phyloP scores from a whole-genome alignment of 2,797 vertebrate species.

The Myotis findleyi region DNA sequence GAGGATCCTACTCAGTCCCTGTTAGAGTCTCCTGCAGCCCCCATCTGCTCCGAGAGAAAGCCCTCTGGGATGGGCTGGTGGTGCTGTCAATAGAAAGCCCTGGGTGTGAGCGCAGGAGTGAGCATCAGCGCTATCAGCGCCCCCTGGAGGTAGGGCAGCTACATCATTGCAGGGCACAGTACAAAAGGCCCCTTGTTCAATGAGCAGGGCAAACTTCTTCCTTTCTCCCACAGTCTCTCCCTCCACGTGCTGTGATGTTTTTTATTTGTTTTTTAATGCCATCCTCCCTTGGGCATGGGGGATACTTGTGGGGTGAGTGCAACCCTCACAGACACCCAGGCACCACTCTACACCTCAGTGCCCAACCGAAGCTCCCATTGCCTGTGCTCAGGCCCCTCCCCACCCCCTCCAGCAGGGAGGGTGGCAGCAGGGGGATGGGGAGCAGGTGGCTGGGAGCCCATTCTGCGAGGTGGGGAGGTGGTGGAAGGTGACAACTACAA shows the following conservation, averaged over 20 bases:
- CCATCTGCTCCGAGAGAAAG: background rate
- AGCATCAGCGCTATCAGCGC: accelerated
- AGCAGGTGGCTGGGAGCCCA: background rate
- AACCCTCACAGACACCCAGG: background rate
- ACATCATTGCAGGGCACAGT: background rate
- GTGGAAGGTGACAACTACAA: background rate
- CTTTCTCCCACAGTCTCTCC: background rate
- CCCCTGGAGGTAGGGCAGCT: background rate
- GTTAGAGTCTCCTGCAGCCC: background rate
- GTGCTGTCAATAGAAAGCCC: background rate
- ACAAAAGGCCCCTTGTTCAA: background rate
- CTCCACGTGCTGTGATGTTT: background rate
- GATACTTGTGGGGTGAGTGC: background rate
- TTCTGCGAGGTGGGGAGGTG: background rate
- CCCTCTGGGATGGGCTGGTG: accelerated
- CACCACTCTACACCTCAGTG: background rate
- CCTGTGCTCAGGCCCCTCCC: background rate
- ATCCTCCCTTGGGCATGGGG: background rate
- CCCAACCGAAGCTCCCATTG: background rate
- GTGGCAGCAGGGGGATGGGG: too few species aligned
- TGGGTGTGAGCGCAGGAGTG: background rate
- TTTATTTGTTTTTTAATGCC: background rate
- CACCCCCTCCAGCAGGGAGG: background rate
- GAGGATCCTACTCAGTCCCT: accelerated
- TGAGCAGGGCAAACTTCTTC: background rate